Percentiles rank a stretch among this genome's conserved stretches.
Evolutionary conservation across 1,140 invertebrate genomes (phyloP).

Genomic region (Ostrea edulis): DNA sequence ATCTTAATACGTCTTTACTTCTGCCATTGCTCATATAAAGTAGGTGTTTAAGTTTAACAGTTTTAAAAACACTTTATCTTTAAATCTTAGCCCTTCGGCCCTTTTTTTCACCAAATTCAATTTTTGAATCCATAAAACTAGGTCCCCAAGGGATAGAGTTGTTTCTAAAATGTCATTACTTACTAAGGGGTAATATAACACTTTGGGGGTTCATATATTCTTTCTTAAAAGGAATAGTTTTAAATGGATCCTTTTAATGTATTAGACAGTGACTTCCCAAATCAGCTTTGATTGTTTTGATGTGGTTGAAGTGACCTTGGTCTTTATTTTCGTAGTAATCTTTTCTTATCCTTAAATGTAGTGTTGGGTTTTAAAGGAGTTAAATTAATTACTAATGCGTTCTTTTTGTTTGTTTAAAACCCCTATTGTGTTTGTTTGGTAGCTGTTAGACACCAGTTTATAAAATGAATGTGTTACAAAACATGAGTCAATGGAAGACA

Average conservation of each 20-base stretch:
- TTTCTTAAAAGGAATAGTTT: not conserved
- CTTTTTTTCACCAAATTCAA: not conserved
- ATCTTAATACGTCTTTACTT: not conserved
- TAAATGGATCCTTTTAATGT: not conserved
- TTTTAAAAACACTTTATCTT: slow-evolving; percentile 40
- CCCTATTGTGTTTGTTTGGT: not conserved
- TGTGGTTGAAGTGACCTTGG: slow-evolving; percentile 22
- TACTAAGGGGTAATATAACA: slow-evolving; percentile 6
- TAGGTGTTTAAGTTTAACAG: slow-evolving; percentile 8
- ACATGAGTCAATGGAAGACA: slow-evolving; percentile 29
- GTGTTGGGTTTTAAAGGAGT: not conserved
- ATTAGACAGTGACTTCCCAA: not conserved
- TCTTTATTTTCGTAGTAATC: not conserved
- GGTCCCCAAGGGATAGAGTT: not conserved
- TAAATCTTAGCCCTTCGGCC: slow-evolving; percentile 23
- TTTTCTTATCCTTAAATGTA: slow-evolving; percentile 3
- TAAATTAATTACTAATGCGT: slow-evolving; percentile 16
- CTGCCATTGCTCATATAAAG: slow-evolving; percentile 1
- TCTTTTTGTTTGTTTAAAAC: slow-evolving; percentile 13
- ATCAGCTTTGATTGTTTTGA: slow-evolving; percentile 34
- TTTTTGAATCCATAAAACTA: slow-evolving; percentile 22
- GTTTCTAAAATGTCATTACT: not conserved
- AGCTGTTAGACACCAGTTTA: slow-evolving; percentile 19
- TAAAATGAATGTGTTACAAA: not conserved
- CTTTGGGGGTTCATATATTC: not conserved